Base-by-base conservation (phyloP, 2,888 invertebrate species). In the Orthosia gothica region DNA sequence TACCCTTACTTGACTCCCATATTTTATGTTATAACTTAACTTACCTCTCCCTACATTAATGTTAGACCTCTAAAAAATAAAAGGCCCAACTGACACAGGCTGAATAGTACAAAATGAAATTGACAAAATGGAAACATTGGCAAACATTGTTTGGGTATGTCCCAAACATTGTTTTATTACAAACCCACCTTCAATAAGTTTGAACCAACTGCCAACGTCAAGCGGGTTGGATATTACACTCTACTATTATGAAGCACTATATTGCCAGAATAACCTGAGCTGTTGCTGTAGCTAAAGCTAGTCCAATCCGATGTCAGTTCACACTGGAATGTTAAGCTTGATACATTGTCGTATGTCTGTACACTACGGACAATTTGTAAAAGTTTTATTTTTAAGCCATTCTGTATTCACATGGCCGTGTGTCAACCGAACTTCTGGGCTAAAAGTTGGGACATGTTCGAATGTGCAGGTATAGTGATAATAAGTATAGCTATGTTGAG, bases 161-260 rank as follows among this genome's bases (percentile, higher is more conserved):
- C 45, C 15, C 23, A 3, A 59, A 49, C 62, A 49, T 54, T 77
- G 62, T 78, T 77, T 66, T 54, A 57, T 63, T 78, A 20, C 40
- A 32, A 50, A 20, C 18, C 26, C 5, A 52, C 32, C 32, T 52
- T 32, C n/a, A 45, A 16, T 66, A 77, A 77, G 54, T 70, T 55
- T 61, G 13, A 18, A 59, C 50, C n/a, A 23, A 40, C 49, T 40
- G 20, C 55, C 7, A 70, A 50, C 5, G 0, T 45, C 61, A 20
- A 23, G 20, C 18, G 20, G 32, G 47, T 54, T 52, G 47, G 12
- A 15, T 23, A 32, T 20, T 58, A 71, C 7, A 15, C 18, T 15
- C 20, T 7, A 1, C 59, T 5, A 40, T 11, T 40, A n/a, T 40
- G 7, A 40, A n/a, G 59, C 13, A n/a, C n/a, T n/a, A 18, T 3